A percentile compares a stretch with the other conserved stretches of the same genome.
These are phyloP conservation scores for Nasonia vitripennis DNA, from an alignment of 1,140 invertebrate genomes.

Conservation along the genomic window DNA sequence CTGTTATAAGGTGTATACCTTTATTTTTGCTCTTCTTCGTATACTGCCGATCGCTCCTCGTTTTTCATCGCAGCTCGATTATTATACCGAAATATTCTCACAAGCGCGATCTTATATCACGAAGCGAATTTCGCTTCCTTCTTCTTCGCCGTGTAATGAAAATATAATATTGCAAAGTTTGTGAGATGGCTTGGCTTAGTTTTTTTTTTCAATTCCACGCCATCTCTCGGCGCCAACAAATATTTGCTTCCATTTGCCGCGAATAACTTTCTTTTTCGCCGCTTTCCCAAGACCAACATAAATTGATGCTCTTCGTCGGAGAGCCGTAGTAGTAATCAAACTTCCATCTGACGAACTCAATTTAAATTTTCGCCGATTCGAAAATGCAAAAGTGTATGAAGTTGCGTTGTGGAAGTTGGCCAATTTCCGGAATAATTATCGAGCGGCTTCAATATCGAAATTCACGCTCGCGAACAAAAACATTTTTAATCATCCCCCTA, in stretches of 20 bases:
- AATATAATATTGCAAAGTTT: too few species aligned
- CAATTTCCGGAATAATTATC: background rate
- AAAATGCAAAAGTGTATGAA: slow-evolving; percentile 1
- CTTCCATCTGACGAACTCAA: background rate
- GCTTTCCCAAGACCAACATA: background rate
- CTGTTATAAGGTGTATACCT: background rate
- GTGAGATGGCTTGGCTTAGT: background rate
- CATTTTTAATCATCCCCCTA: background rate
- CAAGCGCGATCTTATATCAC: background rate
- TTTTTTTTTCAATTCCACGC: background rate
- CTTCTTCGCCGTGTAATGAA: too few species aligned
- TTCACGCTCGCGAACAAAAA: background rate
- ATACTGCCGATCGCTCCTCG: background rate
- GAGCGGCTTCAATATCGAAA: background rate
- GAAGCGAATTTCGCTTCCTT: too few species aligned
- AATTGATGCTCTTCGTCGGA: background rate
- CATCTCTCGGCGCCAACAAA: background rate
- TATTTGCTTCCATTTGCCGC: background rate
- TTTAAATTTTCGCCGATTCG: slow-evolving; percentile 2
- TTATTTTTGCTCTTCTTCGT: background rate
- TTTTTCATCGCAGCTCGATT: background rate
- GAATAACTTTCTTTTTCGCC: background rate
- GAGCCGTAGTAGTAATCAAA: background rate
- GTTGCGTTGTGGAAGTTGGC: background rate
- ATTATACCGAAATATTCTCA: background rate